Evolutionary conservation across 2,888 invertebrate genomes (phyloP).

Genomic region (Idaea dimidiata): DNA sequence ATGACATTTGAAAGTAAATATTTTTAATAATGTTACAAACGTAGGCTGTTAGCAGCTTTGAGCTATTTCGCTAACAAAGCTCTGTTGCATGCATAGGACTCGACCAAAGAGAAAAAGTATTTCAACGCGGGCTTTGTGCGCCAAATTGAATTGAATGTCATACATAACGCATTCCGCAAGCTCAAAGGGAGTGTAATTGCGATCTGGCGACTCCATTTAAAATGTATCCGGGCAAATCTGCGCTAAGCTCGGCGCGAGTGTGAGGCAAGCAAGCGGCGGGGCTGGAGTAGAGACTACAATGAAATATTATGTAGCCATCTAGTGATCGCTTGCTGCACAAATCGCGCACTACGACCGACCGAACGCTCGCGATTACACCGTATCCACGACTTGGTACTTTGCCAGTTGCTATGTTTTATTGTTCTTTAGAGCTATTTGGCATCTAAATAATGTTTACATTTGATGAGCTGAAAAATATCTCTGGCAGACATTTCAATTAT

Average conservation of each 20-base stretch:
- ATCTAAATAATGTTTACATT: constrained; percentile 74
- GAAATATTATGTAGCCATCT: constrained; percentile 19
- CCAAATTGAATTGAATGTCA: constrained; percentile 76
- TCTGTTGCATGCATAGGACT: constrained; percentile 61
- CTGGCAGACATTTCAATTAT: constrained; percentile 59
- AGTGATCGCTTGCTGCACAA: constrained; percentile 48
- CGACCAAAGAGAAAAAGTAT: constrained; percentile 71
- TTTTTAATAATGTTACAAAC: constrained; percentile 17
- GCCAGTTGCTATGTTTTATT: constrained; percentile 77
- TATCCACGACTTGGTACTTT: constrained; percentile 70
- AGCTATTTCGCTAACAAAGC: constrained; percentile 62
- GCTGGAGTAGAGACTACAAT: constrained; percentile 25
- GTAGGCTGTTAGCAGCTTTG: constrained; percentile 45
- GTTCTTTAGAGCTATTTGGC: constrained; percentile 72
- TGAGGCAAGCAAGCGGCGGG: constrained; percentile 28
- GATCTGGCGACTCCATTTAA: constrained; percentile 74
- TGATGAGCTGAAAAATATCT: constrained; percentile 71
- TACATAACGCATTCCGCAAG: constrained; percentile 70
- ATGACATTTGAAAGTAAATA: not conserved
- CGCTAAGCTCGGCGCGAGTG: constrained; percentile 46
- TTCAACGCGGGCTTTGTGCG: constrained; percentile 70
- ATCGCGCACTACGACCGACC: constrained; percentile 43
- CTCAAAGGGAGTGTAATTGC: constrained; percentile 78
- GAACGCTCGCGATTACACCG: constrained; percentile 48
- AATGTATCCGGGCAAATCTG: constrained; percentile 74